Conservation (phyloP, 2,888 invertebrate species). For the Orgyia antiqua region DNA sequence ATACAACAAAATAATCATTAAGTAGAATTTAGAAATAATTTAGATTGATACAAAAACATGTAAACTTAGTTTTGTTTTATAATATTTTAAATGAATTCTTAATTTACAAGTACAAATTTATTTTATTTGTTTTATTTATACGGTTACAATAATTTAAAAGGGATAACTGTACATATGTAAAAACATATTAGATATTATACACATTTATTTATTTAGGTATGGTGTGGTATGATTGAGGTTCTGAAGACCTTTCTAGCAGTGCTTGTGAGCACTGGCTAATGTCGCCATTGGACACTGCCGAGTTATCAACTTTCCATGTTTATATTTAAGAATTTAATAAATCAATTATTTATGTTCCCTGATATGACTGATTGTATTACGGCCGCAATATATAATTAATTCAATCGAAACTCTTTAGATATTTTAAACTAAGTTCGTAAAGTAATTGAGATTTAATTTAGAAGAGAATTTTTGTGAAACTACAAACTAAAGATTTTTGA, state of each 20-base stretch:
- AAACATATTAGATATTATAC: slow-evolving; percentile 70
- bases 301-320: slow-evolving; percentile 23
- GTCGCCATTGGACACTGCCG: slow-evolving; percentile 36
- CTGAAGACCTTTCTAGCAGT: slow-evolving; percentile 48
- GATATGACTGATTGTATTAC: slow-evolving; percentile 15
- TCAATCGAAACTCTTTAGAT: slow-evolving; percentile 2
- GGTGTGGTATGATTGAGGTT: slow-evolving; percentile 61
- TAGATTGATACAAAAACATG: slow-evolving; percentile 52
- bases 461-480: neutral
- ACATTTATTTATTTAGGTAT: slow-evolving; percentile 73
- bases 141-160: slow-evolving; percentile 62
- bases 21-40: slow-evolving; percentile 64
- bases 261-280: slow-evolving; percentile 45
- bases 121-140: slow-evolving; percentile 60
- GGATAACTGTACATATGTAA: slow-evolving; percentile 73
- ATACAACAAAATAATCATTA: slow-evolving; percentile 71
- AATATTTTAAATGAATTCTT: slow-evolving; percentile 34
- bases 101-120: slow-evolving; percentile 71
- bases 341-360: slow-evolving; percentile 18
- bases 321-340: slow-evolving; percentile 17
- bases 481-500: neutral
- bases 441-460: too few relatives aligned
- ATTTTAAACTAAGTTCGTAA: too few relatives aligned
- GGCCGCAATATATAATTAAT: slow-evolving; percentile 7
- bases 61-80: slow-evolving; percentile 48